Evolutionary conservation across 2,113 vertebrate genomes (phyloP), one percentile per base, ranked within the genome.

Genomic region (Campylomormyrus tamandua): DNA sequence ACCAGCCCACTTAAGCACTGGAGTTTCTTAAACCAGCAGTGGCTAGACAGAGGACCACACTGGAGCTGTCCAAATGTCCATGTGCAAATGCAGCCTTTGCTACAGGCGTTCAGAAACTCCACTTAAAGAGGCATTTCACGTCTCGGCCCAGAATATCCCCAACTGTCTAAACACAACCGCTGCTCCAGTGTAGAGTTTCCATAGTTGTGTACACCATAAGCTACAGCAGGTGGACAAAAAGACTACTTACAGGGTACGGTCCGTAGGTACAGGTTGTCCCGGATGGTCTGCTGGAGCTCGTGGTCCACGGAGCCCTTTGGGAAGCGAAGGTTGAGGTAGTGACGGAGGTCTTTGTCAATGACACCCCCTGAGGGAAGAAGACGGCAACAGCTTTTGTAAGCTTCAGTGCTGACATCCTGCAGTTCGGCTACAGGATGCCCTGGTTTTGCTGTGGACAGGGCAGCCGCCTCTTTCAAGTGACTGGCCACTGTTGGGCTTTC

Each of bases 211-310:
- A 52, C 45, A 48, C 42, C 42, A n/a, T 24, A 46, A 84, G 8
- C 80, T 24, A 84, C 21, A 48, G 2, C 35, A 3, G 24, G 19
- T 21, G 3, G 39, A 45, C 45, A 84, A 48, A n/a, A 84, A 42
- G 39, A 1, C 52, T 89, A 99, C 98, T 99, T 91, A 99, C 98
- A 99, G 89, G 98, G 98, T 94, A 99, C 97, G 0, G 98, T 99
- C 91, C 98, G 98, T 95, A 99, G 98, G 97, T 99, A 99, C 95
- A 99, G 98, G 93, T 99, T 99, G 96, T 99, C 98, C 93, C 98
- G 97, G 94, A 99, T 99, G 94, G 99, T 99, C 96, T 99, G 98
- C 94, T 99, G 98, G 90, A 99, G 98, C 94, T 99, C 98, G 95
- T 99, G 98, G 95, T 99, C 98, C 92, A 99, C 97, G 0, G 98